phyloP scores from a whole-genome alignment of 1,140 invertebrate species.

The Bathynomus jamesi region DNA sequence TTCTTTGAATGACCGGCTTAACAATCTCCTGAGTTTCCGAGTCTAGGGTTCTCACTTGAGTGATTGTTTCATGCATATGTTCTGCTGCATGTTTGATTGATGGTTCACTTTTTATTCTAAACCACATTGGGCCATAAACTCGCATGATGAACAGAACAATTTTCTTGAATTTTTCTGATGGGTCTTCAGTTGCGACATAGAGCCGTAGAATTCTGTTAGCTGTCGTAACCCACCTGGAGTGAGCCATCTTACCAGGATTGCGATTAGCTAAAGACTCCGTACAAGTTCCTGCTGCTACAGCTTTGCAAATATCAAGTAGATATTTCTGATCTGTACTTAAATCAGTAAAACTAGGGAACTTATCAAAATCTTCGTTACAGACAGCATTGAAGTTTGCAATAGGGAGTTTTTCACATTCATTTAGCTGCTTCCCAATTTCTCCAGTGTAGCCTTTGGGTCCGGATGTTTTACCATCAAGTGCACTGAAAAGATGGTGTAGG shows the following conservation, averaged over 20 bases:
- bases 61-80: too few species aligned
- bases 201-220: slow-evolving; percentile 14
- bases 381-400: slow-evolving; percentile 4
- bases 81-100: too few species aligned
- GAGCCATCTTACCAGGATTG: slow-evolving; percentile 11
- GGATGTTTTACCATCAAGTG: slow-evolving; percentile 14
- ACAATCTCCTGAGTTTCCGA: too few species aligned
- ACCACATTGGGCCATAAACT: too few species aligned
- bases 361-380: background rate
- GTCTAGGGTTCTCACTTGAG: too few species aligned
- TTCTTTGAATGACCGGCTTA: too few species aligned
- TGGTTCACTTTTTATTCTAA: too few species aligned
- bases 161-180: too few species aligned
- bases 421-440: slow-evolving; percentile 15
- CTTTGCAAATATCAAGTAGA: slow-evolving; percentile 3
- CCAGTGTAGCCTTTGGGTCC: slow-evolving; percentile 7
- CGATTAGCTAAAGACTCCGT: background rate
- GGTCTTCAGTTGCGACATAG: too few species aligned
- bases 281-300: slow-evolving; percentile 5
- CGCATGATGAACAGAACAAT: too few species aligned
- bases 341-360: too few species aligned
- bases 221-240: slow-evolving; percentile 18
- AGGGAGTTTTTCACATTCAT: slow-evolving; percentile 9
- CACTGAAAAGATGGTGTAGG: too few species aligned
- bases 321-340: slow-evolving; percentile 13